Percentiles rank a stretch among this genome's conserved stretches.
Evolutionary conservation across 2,797 vertebrate species (phyloP).

Genomic region (Gephyroberyx darwinii): DNA sequence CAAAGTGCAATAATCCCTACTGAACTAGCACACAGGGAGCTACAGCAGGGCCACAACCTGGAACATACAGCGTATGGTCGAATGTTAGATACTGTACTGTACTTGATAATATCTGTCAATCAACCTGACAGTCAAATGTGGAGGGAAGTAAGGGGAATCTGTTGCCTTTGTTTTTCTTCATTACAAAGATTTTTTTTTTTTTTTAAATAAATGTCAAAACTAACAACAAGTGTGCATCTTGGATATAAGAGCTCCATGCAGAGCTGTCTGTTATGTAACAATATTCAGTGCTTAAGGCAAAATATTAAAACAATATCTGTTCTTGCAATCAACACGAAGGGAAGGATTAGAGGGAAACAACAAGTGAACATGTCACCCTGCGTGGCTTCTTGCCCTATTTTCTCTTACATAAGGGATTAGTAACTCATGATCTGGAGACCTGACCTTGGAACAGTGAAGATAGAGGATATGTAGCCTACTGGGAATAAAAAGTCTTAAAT

Average conservation of each 20-base stretch:
- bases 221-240: neutral
- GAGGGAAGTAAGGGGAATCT: neutral
- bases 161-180: neutral
- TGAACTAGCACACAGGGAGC: slow-evolving; percentile 23
- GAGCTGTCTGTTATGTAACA: no score
- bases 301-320: no score
- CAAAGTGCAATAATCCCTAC: slow-evolving; percentile 43
- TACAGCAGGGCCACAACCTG: neutral
- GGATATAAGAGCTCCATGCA: neutral
- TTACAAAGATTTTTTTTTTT: neutral
- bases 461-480: neutral
- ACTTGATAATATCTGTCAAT: neutral
- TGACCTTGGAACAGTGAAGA: slow-evolving; percentile 25
- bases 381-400: slow-evolving; percentile 61
- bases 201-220: neutral
- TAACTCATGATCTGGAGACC: slow-evolving; percentile 57
- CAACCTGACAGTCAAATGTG: neutral
- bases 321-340: neutral
- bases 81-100: neutral
- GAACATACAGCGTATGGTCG: neutral
- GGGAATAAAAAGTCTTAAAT: neutral
- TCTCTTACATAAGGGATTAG: slow-evolving; percentile 78
- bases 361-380: slow-evolving; percentile 53
- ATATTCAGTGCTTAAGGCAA: neutral
- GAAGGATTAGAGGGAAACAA: slow-evolving; percentile 63